Conservation (phyloP, 1,140 invertebrate genomes). For the Heliconius congener region DNA sequence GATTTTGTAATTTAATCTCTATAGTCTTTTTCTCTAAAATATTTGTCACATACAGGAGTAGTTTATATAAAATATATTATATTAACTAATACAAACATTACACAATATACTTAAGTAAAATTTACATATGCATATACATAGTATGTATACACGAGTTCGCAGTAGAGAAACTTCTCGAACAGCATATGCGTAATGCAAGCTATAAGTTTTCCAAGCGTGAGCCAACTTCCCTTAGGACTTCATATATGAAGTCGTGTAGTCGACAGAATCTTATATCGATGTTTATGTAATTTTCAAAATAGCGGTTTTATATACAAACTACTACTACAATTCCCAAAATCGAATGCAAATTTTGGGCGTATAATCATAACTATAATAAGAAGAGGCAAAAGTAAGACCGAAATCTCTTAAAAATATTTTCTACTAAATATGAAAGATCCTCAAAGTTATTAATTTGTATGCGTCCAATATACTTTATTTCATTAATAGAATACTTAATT, state of each 20-base stretch:
- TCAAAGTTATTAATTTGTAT: not conserved
- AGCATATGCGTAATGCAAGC: constrained; percentile 33
- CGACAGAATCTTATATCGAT: constrained; percentile 7
- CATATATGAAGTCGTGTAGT: constrained; percentile 14
- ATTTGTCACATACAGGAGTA: not conserved
- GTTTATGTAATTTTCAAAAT: not conserved
- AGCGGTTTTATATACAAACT: not conserved
- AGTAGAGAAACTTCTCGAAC: constrained; percentile 28
- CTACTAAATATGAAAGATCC: not conserved
- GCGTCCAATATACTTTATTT: not conserved
- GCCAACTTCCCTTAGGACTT: constrained; percentile 17
- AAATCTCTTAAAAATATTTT: not conserved
- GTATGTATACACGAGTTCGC: not conserved
- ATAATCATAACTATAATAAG: not conserved
- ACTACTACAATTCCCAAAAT: not conserved
- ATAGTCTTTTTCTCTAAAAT: not conserved
- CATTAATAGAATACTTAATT: not conserved
- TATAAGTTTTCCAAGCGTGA: constrained; percentile 31
- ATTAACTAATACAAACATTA: not conserved
- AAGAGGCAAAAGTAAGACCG: not conserved
- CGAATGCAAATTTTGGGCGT: not conserved
- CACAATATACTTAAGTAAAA: not conserved
- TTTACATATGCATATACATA: not conserved
- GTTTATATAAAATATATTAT: not conserved
- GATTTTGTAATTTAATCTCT: too few relatives aligned